phyloP scores from a whole-genome alignment of 2,888 invertebrate genomes.

The Epistrophella euchroma region DNA sequence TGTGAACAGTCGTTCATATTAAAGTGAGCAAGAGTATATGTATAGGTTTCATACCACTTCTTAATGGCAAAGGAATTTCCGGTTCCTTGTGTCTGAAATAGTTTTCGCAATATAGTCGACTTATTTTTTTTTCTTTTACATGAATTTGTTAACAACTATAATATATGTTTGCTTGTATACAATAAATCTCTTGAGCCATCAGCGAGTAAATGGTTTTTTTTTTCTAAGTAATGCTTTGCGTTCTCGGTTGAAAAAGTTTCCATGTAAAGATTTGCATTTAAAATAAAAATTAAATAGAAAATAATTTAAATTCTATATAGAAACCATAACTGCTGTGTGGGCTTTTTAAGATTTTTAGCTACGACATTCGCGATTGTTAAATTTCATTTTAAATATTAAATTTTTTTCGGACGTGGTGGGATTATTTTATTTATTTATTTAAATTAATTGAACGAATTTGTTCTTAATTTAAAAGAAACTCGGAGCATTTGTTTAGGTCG shows the following conservation, averaged over 20 bases:
- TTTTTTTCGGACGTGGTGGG: no score
- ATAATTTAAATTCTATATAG: background rate
- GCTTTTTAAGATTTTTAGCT: no score
- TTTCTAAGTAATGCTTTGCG: background rate
- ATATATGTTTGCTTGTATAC: background rate
- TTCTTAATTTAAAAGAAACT: no score
- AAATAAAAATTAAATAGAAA: background rate
- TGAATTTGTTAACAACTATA: conserved; percentile 16
- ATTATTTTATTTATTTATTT: no score
- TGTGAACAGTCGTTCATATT: conserved; percentile 41
- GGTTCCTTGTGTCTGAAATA: conserved; percentile 68
- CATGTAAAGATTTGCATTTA: conserved; percentile 16
- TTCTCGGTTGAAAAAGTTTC: background rate
- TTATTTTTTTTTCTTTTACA: conserved; percentile 28
- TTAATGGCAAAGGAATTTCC: conserved; percentile 69
- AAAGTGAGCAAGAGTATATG: conserved; percentile 8
- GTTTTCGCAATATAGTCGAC: conserved; percentile 50
- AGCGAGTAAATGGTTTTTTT: background rate
- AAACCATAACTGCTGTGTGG: no score
- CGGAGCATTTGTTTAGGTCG: no score
- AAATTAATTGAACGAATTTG: no score
- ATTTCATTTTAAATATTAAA: no score
- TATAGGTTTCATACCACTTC: conserved; percentile 9
- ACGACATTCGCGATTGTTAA: no score
- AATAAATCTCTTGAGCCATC: background rate